Conservation (phyloP, 2,113 vertebrate species). For the Tympanuchus pallidicinctus region DNA sequence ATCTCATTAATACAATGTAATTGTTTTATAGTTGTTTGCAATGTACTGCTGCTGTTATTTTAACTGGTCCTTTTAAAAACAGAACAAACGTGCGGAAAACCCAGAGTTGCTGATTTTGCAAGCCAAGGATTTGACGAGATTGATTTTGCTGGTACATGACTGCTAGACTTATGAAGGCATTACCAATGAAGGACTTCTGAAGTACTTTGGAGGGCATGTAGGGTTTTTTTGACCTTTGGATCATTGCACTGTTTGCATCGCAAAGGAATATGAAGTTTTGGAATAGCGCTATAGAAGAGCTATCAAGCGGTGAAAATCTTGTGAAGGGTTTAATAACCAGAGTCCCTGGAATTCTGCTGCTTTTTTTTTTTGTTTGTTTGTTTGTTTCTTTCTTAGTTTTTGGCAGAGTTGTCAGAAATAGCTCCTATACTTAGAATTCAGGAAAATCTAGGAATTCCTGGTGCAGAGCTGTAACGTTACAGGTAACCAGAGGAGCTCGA, state of each 20-base stretch:
- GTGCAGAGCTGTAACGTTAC: neutral
- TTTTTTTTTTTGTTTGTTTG: neutral
- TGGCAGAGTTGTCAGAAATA: conserved; percentile 29
- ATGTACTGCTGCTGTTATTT: conserved; percentile 81
- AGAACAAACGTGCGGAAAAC: conserved; percentile 21
- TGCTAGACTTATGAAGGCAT: conserved; percentile 72
- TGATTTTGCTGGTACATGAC: conserved; percentile 77
- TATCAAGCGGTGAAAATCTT: conserved; percentile 66
- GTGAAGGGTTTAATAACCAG: conserved; percentile 69
- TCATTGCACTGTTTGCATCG: conserved; percentile 71
- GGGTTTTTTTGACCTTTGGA: neutral
- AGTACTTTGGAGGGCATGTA: neutral
- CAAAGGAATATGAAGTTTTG: conserved; percentile 64
- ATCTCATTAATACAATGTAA: conserved; percentile 76
- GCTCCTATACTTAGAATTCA: conserved; percentile 35
- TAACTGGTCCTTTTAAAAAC: conserved; percentile 66
- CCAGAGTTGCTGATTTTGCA: conserved; percentile 56
- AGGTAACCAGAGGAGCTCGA: conserved; percentile 10
- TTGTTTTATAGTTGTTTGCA: conserved; percentile 73
- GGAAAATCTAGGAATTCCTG: neutral
- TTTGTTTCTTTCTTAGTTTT: neutral
- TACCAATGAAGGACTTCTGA: conserved; percentile 71
- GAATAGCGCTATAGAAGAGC: conserved; percentile 64
- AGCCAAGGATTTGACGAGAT: conserved; percentile 66
- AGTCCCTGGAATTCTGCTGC: conserved; percentile 49